Evolutionary conservation across 2,888 invertebrate genomes (phyloP), one percentile per base, ranked within the genome.

Genomic region (Drosophila maculinotata): DNA sequence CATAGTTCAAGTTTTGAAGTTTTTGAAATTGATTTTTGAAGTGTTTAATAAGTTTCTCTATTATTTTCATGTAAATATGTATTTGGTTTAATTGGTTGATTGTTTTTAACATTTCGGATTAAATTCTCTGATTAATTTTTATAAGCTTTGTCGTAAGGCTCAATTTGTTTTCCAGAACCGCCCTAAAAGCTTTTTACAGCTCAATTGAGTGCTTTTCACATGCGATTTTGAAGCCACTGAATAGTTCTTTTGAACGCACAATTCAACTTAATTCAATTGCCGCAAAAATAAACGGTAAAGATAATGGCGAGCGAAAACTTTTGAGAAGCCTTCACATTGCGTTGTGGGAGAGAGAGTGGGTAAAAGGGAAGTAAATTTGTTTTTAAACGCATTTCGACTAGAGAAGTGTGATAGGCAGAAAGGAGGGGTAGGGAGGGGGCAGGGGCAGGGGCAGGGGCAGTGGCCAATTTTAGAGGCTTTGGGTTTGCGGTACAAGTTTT

Each of bases 331-430:
- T 30, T 30, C 28, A 17, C n/a, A 5, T 9, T 9, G n/a, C 8
- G 28, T 10, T 20, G 20, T 20, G 20, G 20, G 20, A 20, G 20
- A 20, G 20, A 20, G 20, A n/a, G n/a, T n/a, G n/a, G n/a, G n/a
- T n/a, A n/a, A n/a, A n/a, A n/a, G 26, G 33, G 17, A 31, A 39
- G 15, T 41, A 47, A 64, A 59, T 41, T 64, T 35, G 41, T 52
- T 48, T 47, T 45, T 44, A 56, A 73, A 79, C 77, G 64, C 74
- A 44, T 64, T 79, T 77, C 59, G 59, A 63, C 60, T 51, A 30
- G 20, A 53, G 44, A 58, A 52, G 38, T 31, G 31, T 17, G 17
- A n/a, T 2, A 31, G 14, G 31, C 17, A 25, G 5, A 15, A 3
- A 30, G 15, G 3, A 36, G 9, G 1, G 1, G 2, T 2, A 7